Percentiles rank a stretch among this genome's conserved stretches.
phyloP scores from a whole-genome alignment of 2,797 vertebrate species.

The Prunella strophiata region DNA sequence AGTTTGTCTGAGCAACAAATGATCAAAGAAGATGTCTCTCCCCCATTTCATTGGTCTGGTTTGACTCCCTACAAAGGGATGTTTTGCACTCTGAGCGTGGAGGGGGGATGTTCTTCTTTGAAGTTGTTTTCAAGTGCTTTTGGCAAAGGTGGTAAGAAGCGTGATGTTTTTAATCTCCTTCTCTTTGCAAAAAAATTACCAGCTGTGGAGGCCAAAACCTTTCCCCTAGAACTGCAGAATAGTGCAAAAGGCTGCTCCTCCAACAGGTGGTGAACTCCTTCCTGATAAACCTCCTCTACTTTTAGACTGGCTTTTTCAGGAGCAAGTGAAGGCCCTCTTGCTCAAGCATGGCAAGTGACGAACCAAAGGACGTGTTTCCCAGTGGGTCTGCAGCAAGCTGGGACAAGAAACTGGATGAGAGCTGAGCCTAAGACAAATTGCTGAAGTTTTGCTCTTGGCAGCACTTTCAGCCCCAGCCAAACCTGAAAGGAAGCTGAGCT shows the following conservation, averaged over 20 bases:
- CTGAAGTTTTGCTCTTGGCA: not conserved
- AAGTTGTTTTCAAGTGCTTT: slow-evolving; percentile 46
- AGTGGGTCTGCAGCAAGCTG: not conserved
- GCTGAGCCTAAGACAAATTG: not conserved
- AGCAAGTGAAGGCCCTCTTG: not conserved
- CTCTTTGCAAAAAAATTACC: not conserved
- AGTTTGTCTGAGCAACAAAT: slow-evolving; percentile 15
- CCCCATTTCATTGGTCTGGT: not conserved
- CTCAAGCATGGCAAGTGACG: not conserved
- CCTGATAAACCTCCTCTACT: not conserved
- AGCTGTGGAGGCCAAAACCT: slow-evolving; percentile 7
- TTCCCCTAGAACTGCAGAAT: not conserved
- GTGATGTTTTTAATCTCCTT: slow-evolving; percentile 24
- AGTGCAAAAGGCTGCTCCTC: not conserved
- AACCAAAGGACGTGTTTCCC: not conserved
- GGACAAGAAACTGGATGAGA: not conserved
- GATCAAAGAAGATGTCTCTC: slow-evolving; percentile 20
- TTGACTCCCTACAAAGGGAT: slow-evolving; percentile 21
- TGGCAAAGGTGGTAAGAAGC: slow-evolving; percentile 24
- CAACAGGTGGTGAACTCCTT: not conserved
- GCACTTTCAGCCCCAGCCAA: not conserved
- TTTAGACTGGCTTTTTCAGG: not conserved
- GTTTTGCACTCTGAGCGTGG: not conserved
- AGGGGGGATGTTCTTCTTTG: not conserved
- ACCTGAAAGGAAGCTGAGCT: not conserved